Evolutionary conservation across 2,113 vertebrate genomes (phyloP).

Genomic region (Oncorhynchus masou): DNA sequence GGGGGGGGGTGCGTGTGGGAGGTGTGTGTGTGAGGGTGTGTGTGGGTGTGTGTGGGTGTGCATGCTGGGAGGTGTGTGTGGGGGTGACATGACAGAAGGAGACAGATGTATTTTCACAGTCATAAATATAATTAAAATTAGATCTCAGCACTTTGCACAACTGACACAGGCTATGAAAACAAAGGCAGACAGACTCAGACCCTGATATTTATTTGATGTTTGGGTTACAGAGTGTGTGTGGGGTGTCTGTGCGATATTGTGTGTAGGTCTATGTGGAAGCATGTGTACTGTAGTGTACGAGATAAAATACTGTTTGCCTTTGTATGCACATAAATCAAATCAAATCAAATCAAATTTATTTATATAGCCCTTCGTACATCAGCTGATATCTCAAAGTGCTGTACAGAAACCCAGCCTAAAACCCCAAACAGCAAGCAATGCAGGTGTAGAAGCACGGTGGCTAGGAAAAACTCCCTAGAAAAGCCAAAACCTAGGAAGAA

Average conservation of each 20-base stretch:
- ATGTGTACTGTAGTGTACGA: slow-evolving; percentile 1
- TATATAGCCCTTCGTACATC: too few relatives aligned
- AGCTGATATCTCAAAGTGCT: too few relatives aligned
- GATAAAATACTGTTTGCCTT: too few relatives aligned
- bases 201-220: slow-evolving; percentile 45
- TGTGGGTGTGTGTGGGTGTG: slow-evolving; percentile 27
- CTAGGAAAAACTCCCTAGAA: too few relatives aligned
- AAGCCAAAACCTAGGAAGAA: too few relatives aligned
- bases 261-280: slow-evolving; percentile 6
- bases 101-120: slow-evolving; percentile 32
- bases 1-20: not conserved
- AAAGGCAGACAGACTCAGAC: slow-evolving; percentile 48
- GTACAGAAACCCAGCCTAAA: too few relatives aligned
- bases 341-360: too few relatives aligned
- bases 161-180: slow-evolving; percentile 51
- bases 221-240: not conserved
- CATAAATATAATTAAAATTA: slow-evolving; percentile 59
- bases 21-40: not conserved
- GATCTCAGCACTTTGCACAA: slow-evolving; percentile 41
- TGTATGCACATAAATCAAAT: too few relatives aligned
- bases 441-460: too few relatives aligned
- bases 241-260: slow-evolving; percentile 1
- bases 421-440: too few relatives aligned
- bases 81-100: slow-evolving; percentile 27
- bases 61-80: not conserved